Percentiles rank a stretch among this genome's conserved stretches.
These are phyloP conservation scores for Smutsia gigantea DNA, from an alignment of 2,797 vertebrate species.

Conservation along the genomic window DNA sequence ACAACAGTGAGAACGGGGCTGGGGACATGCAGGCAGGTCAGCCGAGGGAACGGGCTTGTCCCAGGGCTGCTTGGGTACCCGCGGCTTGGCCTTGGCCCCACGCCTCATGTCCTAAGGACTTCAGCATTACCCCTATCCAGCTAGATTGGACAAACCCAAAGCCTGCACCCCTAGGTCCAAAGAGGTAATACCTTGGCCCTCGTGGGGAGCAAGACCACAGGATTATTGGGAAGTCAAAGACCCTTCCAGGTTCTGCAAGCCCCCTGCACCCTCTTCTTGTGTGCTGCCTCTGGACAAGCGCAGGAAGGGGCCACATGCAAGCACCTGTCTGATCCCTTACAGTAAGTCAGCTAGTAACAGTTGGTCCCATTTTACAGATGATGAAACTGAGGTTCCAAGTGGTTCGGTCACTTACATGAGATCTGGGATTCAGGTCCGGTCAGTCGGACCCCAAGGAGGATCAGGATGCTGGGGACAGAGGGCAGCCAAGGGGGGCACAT, in stretches of 20 bases:
- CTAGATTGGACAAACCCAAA: not conserved
- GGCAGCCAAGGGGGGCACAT: not conserved
- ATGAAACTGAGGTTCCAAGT: not conserved
- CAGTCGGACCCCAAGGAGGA: not conserved
- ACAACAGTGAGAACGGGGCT: not conserved
- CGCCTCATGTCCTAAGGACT: not conserved
- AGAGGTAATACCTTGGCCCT: not conserved
- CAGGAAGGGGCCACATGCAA: not conserved
- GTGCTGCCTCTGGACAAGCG: not conserved
- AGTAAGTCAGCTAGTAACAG: not conserved
- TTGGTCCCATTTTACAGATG: not conserved
- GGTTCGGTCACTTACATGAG: not conserved
- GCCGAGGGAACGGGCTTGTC: not conserved
- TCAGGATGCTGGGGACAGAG: not conserved
- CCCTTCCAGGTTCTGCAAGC: not conserved
- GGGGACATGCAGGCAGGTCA: not conserved
- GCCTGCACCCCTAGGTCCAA: not conserved
- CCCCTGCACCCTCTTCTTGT: not conserved
- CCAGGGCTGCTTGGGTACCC: too few relatives aligned
- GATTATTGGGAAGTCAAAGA: not conserved
- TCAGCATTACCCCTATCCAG: too few relatives aligned
- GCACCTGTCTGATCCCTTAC: too few relatives aligned
- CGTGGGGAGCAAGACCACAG: not conserved
- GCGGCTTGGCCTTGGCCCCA: not conserved
- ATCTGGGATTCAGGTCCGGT: not conserved